Evolutionary conservation across 2,113 vertebrate species (phyloP).

Genomic region (Campylomormyrus numenius): DNA sequence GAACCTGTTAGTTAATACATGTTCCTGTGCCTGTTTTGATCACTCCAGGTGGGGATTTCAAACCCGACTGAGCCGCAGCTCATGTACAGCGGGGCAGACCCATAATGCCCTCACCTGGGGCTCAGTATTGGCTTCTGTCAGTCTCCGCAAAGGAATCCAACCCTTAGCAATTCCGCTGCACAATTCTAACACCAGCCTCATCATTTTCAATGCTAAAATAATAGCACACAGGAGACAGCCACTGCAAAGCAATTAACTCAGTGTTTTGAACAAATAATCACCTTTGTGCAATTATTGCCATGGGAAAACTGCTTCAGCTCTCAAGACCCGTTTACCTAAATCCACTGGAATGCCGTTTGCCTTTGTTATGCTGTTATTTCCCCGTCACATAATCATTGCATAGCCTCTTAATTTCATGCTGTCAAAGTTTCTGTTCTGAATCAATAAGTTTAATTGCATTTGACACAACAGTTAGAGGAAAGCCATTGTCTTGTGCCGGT

Average conservation of each 20-base stretch:
- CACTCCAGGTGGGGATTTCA: not conserved
- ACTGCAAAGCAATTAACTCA: conserved; percentile 12
- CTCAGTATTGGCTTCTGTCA: not conserved
- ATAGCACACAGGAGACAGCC: conserved; percentile 1
- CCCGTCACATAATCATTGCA: not conserved
- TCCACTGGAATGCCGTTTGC: not conserved
- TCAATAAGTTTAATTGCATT: conserved; percentile 16
- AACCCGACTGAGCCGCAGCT: not conserved
- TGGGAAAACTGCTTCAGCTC: not conserved
- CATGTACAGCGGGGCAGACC: not conserved
- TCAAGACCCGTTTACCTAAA: not conserved
- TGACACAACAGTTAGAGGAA: not conserved
- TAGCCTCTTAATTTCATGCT: conserved; percentile 21
- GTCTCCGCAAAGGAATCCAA: not conserved
- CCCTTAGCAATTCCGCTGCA: not conserved
- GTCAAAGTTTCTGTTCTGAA: conserved; percentile 15
- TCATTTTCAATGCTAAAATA: conserved; percentile 4
- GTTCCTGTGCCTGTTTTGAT: not conserved
- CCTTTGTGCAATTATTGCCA: conserved; percentile 8
- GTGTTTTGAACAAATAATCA: conserved; percentile 18
- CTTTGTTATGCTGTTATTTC: conserved; percentile 3
- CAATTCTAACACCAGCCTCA: not conserved
- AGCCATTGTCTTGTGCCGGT: not conserved
- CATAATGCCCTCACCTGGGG: not conserved
- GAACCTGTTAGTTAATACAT: not conserved